phyloP scores from a whole-genome alignment of 2,888 invertebrate species.

The Eupithecia dodoneata region DNA sequence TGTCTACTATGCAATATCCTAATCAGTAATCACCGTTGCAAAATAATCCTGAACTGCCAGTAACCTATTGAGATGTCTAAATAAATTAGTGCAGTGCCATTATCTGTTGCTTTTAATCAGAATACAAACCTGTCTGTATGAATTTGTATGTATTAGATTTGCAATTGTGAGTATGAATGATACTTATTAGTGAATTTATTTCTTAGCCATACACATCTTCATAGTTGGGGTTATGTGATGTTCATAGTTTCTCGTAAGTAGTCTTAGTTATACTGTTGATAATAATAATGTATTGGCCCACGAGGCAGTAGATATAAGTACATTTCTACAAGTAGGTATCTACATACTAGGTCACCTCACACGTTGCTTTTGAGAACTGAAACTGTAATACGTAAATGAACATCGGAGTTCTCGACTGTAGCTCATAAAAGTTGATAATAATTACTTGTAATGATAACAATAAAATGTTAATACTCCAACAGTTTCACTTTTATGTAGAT shows the following conservation, averaged over 20 bases:
- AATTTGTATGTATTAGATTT: slow-evolving; percentile 47
- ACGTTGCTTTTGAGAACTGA: slow-evolving; percentile 58
- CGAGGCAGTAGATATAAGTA: slow-evolving; percentile 72
- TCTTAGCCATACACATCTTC: slow-evolving; percentile 62
- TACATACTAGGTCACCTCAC: slow-evolving; percentile 70
- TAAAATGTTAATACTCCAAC: slow-evolving; percentile 1
- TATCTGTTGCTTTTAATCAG: slow-evolving; percentile 42
- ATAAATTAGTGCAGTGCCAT: slow-evolving; percentile 57
- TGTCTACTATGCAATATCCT: slow-evolving; percentile 53
- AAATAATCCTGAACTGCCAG: slow-evolving; percentile 57
- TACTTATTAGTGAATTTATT: slow-evolving; percentile 51
- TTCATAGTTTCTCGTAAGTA: slow-evolving; percentile 75
- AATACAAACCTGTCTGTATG: slow-evolving; percentile 33
- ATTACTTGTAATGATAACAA: slow-evolving; percentile 34
- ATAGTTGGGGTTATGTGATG: slow-evolving; percentile 68
- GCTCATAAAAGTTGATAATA: slow-evolving; percentile 40
- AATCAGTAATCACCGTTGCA: slow-evolving; percentile 51
- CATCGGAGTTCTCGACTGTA: slow-evolving; percentile 45
- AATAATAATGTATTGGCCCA: slow-evolving; percentile 61
- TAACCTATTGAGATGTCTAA: slow-evolving; percentile 44
- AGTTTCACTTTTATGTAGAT: slow-evolving; percentile 13
- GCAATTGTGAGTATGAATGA: slow-evolving; percentile 55
- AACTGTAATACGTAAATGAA: slow-evolving; percentile 57
- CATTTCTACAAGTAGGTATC: slow-evolving; percentile 63
- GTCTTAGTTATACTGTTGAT: slow-evolving; percentile 78